These are phyloP conservation scores for Chymomyza caudatula DNA, from an alignment of 2,888 invertebrate genomes.

Conservation along the genomic window DNA sequence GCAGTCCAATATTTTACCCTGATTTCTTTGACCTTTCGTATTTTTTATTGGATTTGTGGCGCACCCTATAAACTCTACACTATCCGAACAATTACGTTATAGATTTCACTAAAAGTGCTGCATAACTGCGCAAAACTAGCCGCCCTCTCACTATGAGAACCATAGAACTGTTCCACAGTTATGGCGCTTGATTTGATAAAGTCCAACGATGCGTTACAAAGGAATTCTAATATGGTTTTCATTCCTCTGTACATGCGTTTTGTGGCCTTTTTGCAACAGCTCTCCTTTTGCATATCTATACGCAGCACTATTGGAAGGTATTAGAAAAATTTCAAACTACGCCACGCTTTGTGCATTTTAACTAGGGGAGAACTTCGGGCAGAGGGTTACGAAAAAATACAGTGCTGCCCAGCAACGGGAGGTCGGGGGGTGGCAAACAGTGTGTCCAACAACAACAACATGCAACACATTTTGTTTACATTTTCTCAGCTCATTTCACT, in stretches of 20 bases:
- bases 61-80: too few relatives aligned
- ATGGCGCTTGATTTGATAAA: not conserved
- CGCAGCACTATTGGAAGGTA: not conserved
- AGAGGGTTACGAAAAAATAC: too few relatives aligned
- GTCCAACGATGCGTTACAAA: not conserved
- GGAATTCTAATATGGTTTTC: not conserved
- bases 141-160: too few relatives aligned
- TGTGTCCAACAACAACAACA: constrained; percentile 22
- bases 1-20: too few relatives aligned
- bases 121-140: too few relatives aligned
- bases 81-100: too few relatives aligned
- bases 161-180: too few relatives aligned
- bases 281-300: not conserved
- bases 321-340: not conserved
- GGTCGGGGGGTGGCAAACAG: constrained; percentile 41
- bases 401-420: constrained; percentile 52
- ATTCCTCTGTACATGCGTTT: not conserved
- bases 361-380: too few relatives aligned
- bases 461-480: constrained; percentile 31
- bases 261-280: not conserved
- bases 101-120: too few relatives aligned
- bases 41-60: too few relatives aligned
- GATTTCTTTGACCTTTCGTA: too few relatives aligned
- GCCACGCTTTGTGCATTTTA: constrained; percentile 4
- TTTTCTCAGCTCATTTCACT: constrained; percentile 41